phyloP scores from a whole-genome alignment of 2,113 vertebrate genomes.

The Damaliscus lunatus region DNA sequence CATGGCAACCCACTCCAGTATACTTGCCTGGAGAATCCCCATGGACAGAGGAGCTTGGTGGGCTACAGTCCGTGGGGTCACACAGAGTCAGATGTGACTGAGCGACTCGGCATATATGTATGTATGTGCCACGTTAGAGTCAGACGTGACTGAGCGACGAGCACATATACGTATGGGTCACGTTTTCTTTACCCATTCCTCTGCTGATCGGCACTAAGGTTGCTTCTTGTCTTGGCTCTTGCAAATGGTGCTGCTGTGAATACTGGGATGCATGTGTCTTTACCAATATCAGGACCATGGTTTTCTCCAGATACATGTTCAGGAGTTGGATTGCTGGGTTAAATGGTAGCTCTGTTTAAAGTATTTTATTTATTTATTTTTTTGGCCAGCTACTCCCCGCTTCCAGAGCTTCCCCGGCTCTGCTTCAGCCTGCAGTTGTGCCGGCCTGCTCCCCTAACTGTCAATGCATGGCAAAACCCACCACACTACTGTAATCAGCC shows the following conservation, averaged over 20 bases:
- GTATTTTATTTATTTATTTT: neutral
- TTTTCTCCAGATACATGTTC: neutral
- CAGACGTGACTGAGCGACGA: no score
- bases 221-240: neutral
- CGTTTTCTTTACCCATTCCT: accelerated
- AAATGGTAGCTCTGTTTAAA: neutral
- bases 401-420: neutral
- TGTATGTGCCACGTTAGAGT: no score
- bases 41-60: neutral
- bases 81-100: neutral
- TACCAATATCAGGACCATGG: neutral
- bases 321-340: neutral
- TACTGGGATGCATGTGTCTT: neutral
- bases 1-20: neutral
- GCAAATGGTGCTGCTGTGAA: neutral
- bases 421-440: neutral
- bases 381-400: neutral
- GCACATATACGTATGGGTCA: no score
- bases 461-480: neutral
- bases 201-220: neutral
- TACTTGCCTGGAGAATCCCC: neutral
- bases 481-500: neutral
- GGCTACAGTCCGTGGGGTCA: neutral
- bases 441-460: neutral
- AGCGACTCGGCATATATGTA: no score